Evolutionary conservation across 1,140 invertebrate genomes (phyloP), one percentile per base, ranked within the genome.

Genomic region (Tetragonula clypearis): DNA sequence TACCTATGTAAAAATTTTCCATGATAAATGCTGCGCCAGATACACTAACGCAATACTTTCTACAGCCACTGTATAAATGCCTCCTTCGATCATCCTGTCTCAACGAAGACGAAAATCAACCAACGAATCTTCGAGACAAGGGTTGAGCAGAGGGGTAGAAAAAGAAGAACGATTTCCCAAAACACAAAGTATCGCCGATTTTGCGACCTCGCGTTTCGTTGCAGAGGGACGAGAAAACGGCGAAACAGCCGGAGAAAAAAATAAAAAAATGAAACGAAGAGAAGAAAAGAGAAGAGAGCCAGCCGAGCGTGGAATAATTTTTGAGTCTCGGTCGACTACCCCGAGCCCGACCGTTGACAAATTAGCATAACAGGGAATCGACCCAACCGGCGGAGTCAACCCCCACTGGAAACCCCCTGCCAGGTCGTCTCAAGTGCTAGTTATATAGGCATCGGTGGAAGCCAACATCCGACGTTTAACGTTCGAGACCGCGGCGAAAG

Each of bases 361-460:
- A 94, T 94, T 95, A 94, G 93, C 94, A 94, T 95, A 94, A 95
- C 93, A 92, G 92, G 93, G 93, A 94, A 94, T 94, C 92, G 93
- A 94, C 90, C 91, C 92, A 92, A 94, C 92, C 90, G 90, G 87
- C 92, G 90, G 92, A 84, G 92, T 93, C 91, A 94, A 93, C 92
- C 92, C 84, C 90, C 87, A 88, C 89, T 86, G 86, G 86, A 88
- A 92, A 90, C 88, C 91, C 90, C 91, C 91, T 90, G 87, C 87
- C 90, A 92, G 69, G 84, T 88, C 87, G 93, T 93, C 93, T 93
- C 93, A 91, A 94, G 93, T 92, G 90, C 90, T 91, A 91, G 91
- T 92, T 92, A 91, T 85, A 86, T 82, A 87, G 86, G 77, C 88
- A 75, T 90, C 86, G 79, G 85, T 85, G 88, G 88, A 87, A 90